Conservation (phyloP, 2,888 invertebrate genomes). For the Agrotis puta region DNA sequence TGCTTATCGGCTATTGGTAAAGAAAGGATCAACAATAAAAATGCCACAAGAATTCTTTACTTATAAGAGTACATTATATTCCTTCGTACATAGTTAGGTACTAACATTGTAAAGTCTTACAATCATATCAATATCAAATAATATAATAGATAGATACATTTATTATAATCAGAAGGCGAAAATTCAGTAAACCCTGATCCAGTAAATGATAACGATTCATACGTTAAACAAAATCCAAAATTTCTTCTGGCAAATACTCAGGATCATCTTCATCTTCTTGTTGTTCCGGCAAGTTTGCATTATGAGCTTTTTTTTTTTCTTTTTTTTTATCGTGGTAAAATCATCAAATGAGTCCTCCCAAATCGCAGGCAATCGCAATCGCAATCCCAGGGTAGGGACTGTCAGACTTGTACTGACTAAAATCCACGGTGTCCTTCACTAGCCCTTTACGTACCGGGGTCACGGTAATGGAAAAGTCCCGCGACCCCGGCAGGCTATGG, state of each 20-base stretch:
- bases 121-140: slow-evolving; percentile 39
- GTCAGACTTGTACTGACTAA: too few relatives aligned
- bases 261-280: slow-evolving; percentile 39
- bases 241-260: slow-evolving; percentile 40
- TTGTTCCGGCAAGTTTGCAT: slow-evolving; percentile 41
- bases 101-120: slow-evolving; percentile 37
- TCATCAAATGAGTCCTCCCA: too few relatives aligned
- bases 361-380: too few relatives aligned
- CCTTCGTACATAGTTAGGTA: slow-evolving; percentile 40
- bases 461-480: too few relatives aligned
- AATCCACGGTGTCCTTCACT: too few relatives aligned
- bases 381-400: too few relatives aligned
- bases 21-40: slow-evolving; percentile 33
- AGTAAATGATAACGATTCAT: slow-evolving; percentile 27
- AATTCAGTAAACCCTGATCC: slow-evolving; percentile 25
- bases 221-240: slow-evolving; percentile 45
- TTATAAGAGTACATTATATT: slow-evolving; percentile 39
- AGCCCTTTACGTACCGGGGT: too few relatives aligned
- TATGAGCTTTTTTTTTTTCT: too few relatives aligned
- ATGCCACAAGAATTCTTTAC: slow-evolving; percentile 39
- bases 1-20: slow-evolving; percentile 33
- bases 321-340: too few relatives aligned
- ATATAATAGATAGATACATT: slow-evolving; percentile 22
- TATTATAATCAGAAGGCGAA: slow-evolving; percentile 34
- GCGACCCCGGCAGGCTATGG: too few relatives aligned